Base-by-base conservation (phyloP, 2,888 invertebrate genomes). In the Tetanocera ferruginea region DNA sequence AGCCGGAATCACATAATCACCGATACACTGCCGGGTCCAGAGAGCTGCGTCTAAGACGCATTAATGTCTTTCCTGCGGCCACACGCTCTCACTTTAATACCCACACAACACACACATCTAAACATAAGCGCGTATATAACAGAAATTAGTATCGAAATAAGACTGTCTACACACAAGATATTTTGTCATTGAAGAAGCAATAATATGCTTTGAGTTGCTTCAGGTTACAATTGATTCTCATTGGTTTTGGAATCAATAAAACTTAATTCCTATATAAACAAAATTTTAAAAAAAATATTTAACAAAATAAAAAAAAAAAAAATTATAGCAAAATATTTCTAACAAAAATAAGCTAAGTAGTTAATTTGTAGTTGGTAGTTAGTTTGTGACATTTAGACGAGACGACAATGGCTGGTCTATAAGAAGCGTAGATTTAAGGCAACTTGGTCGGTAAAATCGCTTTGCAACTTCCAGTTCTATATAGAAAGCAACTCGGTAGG, bases 1-100 rank as follows among this genome's bases (percentile, higher is more conserved):
- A 92, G 94, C 82, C 87, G 88, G 90, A 94, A 95, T 89, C 94
- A 94, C 86, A 95, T 96, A 78, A 92, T 96, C 85, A 94, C 96
- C 73, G 95, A 96, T 88, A 94, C 95, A 83, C 93, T 96, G 89
- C 96, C 96, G 43, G 96, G 96, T 79, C 96, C 96, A 60, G 96
- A 96, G 89, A 96, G 96, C 91, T 96, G 96, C 91, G 96, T 96
- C 88, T 96, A 93, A 92, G 82, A 49, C 17, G 72, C 49, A 19
- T 1, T 11, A 49, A 1, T n/a, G 5, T 9, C 5, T 37, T n/a
- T n/a, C 17, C 28, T 31, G 8, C 71, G 1, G 28, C 11, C 14
- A 64, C 14, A 60, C 55, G 19, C n/a, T 4, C 19, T 52, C 64
- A 49, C 69, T n/a, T 3, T 28, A 25, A 67, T 31, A 19, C 43